Base-by-base conservation (phyloP, 2,797 vertebrate species). In the Chiroxiphia lanceolata region DNA sequence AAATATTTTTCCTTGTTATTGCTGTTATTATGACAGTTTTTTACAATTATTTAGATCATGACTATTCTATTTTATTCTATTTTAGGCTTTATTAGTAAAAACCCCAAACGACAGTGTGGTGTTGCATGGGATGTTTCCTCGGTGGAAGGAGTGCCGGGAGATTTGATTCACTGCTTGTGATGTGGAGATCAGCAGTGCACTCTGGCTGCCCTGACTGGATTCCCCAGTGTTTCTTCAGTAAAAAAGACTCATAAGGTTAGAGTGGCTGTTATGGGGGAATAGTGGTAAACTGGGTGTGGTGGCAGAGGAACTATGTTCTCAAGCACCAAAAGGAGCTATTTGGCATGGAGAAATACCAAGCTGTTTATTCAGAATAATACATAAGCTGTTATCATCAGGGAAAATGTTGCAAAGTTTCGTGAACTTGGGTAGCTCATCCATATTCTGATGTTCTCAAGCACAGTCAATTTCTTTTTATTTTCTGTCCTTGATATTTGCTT, bases 121-220 rank as follows among this genome's bases (percentile, higher is more conserved):
- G 70, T 70, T 95, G 82, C 76, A 79, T 47, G 48, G 60, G 48
- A 60, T 94, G 79, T 69, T 87, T 63, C 57, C 34, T 77, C 25
- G 47, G 67, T 60, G 70, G 60, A 92, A 78, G 44, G 87, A 50
- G 79, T 78, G 84, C 82, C 59, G 42, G 83, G 95, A 96, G 61
- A 74, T 90, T 89, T 90, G 70, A 95, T 94, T 96, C 86, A 80
- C 90, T 64, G 38, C 38, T 81, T 34, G 16, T 18, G 27, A 82
- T 80, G 40, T 86, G 96, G 81, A 94, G 95, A 86, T 96, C 75
- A 95, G 74, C 95, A 95, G 86, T 81, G 76, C 59, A 40, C 84
- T 92, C 67, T 95, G 85, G 47, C 93, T 95, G 75, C 83, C 85
- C 94, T 92, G 95, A 81, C 90, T 94, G 75, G 44, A 82, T 95